These are phyloP conservation scores for Coecobrya sp. DNA, from an alignment of 2,888 invertebrate species.

Conservation along the genomic window DNA sequence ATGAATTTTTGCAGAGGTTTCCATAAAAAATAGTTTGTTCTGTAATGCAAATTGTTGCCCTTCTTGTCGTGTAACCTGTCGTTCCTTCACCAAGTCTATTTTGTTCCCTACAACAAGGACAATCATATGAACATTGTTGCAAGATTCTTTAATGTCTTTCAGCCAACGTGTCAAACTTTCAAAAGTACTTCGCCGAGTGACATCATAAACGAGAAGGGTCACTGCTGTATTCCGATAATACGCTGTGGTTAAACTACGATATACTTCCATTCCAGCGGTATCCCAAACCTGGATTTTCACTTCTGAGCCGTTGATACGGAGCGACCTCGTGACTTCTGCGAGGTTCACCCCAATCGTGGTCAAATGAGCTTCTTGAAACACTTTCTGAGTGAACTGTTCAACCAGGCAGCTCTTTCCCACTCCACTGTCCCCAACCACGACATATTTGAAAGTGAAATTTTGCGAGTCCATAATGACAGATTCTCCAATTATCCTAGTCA, in stretches of 20 bases:
- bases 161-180: conserved; percentile 65
- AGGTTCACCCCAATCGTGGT: conserved; percentile 76
- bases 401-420: conserved; percentile 76
- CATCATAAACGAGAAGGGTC: conserved; percentile 72
- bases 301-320: conserved; percentile 60
- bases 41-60: conserved; percentile 66
- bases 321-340: conserved; percentile 61
- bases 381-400: conserved; percentile 67
- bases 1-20: conserved; percentile 73
- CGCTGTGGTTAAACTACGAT: conserved; percentile 74
- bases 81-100: conserved; percentile 65
- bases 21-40: conserved; percentile 76
- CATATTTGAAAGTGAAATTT: conserved; percentile 70
- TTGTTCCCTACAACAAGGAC: conserved; percentile 77
- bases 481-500: background rate
- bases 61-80: conserved; percentile 64
- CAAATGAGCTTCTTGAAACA: conserved; percentile 64
- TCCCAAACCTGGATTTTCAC: conserved; percentile 71
- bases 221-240: conserved; percentile 78
- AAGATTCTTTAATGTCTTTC: conserved; percentile 57
- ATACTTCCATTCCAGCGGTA: conserved; percentile 74
- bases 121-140: conserved; percentile 69
- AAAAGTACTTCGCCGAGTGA: conserved; percentile 65
- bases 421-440: conserved; percentile 69
- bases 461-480: background rate